Base-by-base conservation (phyloP, 2,113 vertebrate species). In the Anser cygnoides region DNA sequence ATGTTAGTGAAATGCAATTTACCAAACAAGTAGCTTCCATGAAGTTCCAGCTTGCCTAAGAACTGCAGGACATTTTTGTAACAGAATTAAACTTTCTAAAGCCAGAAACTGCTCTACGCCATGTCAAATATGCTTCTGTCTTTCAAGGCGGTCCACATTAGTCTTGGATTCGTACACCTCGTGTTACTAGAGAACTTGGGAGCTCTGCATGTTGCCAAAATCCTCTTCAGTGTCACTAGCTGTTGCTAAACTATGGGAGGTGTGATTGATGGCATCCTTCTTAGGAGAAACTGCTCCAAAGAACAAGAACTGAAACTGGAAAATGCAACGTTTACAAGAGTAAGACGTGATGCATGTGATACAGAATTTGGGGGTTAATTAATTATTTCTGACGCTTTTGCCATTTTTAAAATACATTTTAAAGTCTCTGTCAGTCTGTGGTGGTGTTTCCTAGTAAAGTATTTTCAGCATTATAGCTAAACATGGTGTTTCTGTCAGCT, bases 241-340 rank as follows among this genome's bases (percentile, higher is more conserved):
- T 91, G 96, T 97, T 15, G 97, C 99, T 88, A 99, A 73, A n/a
- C 97, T 98, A 58, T 95, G 84, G 6, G 95, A 94, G 26, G 80
- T 67, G 10, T 70, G 52, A 21, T 41, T 17, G 18, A 28, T 3
- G 6, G 83, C 76, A 14, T 94, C 96, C 39, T 87, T 93, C 78
- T 96, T 77, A 57, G 85, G 73, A n/a, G 97, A 98, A 95, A 99
- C 44, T 6, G 98, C 98, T 90, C 98, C 98, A 74, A 99, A 99
- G 87, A 99, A 98, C 11, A 99, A 95, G 50, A 98, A 98, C 76
- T 97, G 98, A 86, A 99, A 98, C 99, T 99, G 93, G 55, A 95
- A 96, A 95, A 79, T 2, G 10, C 57, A 62, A 16, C 9, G 23
- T 54, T 95, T 25, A 78, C 12, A 90, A 35, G 43, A 84, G 85